Evolutionary conservation across 2,113 vertebrate genomes (phyloP).

Genomic region (Aegithalos caudatus): DNA sequence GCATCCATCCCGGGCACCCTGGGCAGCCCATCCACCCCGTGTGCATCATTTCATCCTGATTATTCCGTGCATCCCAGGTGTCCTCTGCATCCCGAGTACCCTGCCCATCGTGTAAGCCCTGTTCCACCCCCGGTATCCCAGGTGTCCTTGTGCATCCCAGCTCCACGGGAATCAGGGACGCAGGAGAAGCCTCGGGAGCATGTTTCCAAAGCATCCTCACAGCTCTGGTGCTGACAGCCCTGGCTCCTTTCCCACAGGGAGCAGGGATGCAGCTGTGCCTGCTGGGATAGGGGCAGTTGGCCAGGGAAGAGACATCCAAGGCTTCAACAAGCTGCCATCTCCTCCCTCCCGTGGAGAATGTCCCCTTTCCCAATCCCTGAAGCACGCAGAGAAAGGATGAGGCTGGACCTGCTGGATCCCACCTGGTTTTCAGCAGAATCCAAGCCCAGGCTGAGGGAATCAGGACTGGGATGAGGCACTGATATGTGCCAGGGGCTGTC

Average conservation of each 20-base stretch:
- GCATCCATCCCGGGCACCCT: no score
- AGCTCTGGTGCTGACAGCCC: not conserved
- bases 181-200: not conserved
- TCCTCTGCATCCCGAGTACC: not conserved
- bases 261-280: not conserved
- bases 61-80: not conserved
- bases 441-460: not conserved
- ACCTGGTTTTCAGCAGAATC: not conserved
- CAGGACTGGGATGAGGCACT: not conserved
- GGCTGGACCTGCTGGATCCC: not conserved
- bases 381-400: not conserved
- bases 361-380: not conserved
- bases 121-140: accelerated
- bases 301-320: not conserved
- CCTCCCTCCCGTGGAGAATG: not conserved
- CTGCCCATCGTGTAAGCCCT: not conserved
- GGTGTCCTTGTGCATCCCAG: accelerated
- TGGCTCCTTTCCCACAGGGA: not conserved
- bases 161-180: not conserved
- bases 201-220: not conserved
- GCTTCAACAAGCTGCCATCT: not conserved
- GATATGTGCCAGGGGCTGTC: not conserved
- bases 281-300: not conserved
- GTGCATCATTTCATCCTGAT: not conserved
- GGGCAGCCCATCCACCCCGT: not conserved